Evolutionary conservation across 2,797 vertebrate species (phyloP), one percentile per base, ranked within the genome.

Genomic region (Anas flavirostris): DNA sequence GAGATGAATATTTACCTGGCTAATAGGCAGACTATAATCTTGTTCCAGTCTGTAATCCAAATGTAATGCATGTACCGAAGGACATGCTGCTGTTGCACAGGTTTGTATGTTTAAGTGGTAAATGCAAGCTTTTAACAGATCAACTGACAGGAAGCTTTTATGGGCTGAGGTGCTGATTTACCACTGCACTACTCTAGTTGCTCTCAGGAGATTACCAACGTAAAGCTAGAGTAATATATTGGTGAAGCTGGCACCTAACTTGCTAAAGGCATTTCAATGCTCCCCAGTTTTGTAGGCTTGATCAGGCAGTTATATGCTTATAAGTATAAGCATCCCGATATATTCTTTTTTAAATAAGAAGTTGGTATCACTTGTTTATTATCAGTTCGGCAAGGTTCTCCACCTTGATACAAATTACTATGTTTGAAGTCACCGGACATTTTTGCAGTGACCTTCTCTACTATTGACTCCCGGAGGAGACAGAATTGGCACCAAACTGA

Each of bases 61-160:
- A 84, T 70, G 67, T 82, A 41, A 77, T 91, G 95, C 95, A 97
- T 96, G 97, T 96, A 90, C 94, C 93, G 70, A 94, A 87, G n/a
- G 62, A 70, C 82, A 82, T 50, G 89, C 93, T 79, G 84, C 86
- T 84, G 62, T 86, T 91, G 79, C 90, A 68, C 83, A 94, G 95
- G 94, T 94, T 94, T 44, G 23, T 82, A 39, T 4, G 80, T 81
- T 94, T 22, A 78, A 93, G 91, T 79, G 41, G 95, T 74, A 80
- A 95, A 94, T 59, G 63, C 83, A 70, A 91, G 48, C 62, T 91
- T 79, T 87, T 88, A 63, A 19, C 6, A 68, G 59, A 73, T 23
- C 35, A 74, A 12, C 50, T 59, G 63, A 70, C 43, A 35, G 25
- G 26, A 35, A 63, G 43, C 72, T 58, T 70, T 35, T 1, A 10